Evolutionary conservation across 2,888 invertebrate species (phyloP), one percentile per base, ranked within the genome.

Genomic region (Trichogramma evanescens): DNA sequence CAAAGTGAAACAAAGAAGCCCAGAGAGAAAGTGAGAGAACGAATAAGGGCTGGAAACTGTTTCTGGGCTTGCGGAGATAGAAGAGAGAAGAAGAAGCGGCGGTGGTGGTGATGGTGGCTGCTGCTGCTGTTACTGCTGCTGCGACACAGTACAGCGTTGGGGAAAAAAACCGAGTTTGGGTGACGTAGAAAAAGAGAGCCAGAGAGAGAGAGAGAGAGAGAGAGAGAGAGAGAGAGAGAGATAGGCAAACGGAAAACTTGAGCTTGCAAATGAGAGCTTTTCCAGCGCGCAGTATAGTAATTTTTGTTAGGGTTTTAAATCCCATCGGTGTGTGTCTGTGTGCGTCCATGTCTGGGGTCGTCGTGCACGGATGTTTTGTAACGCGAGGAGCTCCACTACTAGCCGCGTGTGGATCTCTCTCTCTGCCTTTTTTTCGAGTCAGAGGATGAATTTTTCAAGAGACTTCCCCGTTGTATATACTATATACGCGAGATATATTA

Each of bases 221-320:
- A 26, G 2, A 26, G 2, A 26, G 26, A 26, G 26, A 26, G 26
- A n/a, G n/a, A n/a, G n/a, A 49, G 55, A 52, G 51, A 54, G 55
- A 54, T 56, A 52, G 49, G 8, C 10, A 60, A 67, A 59, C 55
- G 58, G 59, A 63, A 60, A 59, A 59, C 60, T 56, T 61, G 65
- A 67, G 72, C 68, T 74, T 71, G 71, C 71, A 74, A 74, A 74
- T 74, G 74, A 73, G 72, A 71, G 70, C 71, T 70, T 71, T 69
- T 66, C 66, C 70, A 68, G 67, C 66, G 64, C 26, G 68, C 70
- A 70, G 68, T 71, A 72, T 74, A 70, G 68, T 71, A 72, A 73
- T 74, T 73, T 72, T 72, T 72, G 67, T 68, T 62, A 68, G 68
- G 71, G 69, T 70, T 74, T 74, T 72, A 71, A 73, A 74, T 72